Evolutionary conservation across 2,888 invertebrate species (phyloP).

Genomic region (Xanthia icteritia): DNA sequence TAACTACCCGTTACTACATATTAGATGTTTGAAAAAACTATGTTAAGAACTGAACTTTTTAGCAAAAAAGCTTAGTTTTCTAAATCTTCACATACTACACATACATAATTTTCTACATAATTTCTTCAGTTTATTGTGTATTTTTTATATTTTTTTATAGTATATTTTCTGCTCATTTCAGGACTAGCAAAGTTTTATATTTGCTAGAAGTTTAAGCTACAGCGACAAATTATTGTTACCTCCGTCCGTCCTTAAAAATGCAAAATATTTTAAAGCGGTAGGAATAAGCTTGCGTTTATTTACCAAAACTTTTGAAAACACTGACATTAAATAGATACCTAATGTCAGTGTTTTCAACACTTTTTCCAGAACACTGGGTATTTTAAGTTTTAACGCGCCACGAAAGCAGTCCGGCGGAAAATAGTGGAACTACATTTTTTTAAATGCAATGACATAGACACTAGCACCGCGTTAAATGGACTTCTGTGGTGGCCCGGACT

Average conservation of each 20-base stretch:
- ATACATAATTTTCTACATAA: too few species aligned
- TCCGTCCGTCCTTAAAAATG: not conserved
- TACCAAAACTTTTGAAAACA: not conserved
- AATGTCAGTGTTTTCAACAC: too few species aligned
- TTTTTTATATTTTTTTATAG: not conserved
- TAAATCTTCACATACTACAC: not conserved
- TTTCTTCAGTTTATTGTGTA: too few species aligned
- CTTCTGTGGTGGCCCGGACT: too few species aligned
- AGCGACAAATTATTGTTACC: not conserved
- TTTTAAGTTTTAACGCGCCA: too few species aligned
- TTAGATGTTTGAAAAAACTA: too few species aligned
- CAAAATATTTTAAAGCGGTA: not conserved
- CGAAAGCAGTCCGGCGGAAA: too few species aligned
- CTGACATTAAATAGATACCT: not conserved
- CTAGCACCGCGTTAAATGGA: too few species aligned
- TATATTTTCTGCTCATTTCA: not conserved
- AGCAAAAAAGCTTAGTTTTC: too few species aligned
- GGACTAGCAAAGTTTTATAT: not conserved
- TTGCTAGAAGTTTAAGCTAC: not conserved
- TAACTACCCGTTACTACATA: too few species aligned
- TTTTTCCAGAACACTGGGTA: not conserved
- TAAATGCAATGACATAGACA: too few species aligned
- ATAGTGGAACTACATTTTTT: too few species aligned
- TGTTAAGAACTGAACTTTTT: not conserved
- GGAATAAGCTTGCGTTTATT: not conserved